phyloP scores from a whole-genome alignment of 2,113 vertebrate species.

The Hystrix brachyura region DNA sequence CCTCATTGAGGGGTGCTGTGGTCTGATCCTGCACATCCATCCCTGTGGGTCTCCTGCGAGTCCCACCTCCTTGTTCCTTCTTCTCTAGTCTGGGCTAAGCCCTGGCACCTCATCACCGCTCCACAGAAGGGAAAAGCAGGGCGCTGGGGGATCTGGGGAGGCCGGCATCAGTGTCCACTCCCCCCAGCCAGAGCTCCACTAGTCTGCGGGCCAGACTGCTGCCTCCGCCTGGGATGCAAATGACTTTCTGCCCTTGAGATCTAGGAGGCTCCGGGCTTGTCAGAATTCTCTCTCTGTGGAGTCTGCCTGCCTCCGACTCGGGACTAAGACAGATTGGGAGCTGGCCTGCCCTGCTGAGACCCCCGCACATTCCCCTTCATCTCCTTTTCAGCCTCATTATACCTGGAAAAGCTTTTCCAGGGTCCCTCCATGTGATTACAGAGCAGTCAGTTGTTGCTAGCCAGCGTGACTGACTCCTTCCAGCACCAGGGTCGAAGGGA shows the following conservation, averaged over 20 bases:
- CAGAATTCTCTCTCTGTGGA: not conserved
- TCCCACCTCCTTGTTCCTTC: not conserved
- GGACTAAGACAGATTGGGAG: constrained; percentile 44
- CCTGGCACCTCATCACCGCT: not conserved
- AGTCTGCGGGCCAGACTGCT: not conserved
- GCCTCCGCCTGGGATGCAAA: constrained; percentile 32
- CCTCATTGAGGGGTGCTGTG: accelerated
- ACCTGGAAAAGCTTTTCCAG: constrained; percentile 18
- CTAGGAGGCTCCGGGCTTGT: not conserved
- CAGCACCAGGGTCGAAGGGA: not conserved
- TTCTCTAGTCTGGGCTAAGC: not conserved
- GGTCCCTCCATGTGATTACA: not conserved
- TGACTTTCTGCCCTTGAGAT: constrained; percentile 62
- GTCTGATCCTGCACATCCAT: not conserved
- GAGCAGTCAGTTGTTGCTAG: constrained; percentile 4
- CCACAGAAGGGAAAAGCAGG: not conserved
- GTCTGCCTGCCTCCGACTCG: not conserved
- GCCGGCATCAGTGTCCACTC: not conserved
- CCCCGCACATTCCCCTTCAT: not conserved
- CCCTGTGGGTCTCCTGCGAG: not conserved
- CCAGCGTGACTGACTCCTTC: not conserved
- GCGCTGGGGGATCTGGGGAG: not conserved
- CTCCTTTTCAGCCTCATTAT: constrained; percentile 56
- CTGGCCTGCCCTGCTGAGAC: constrained; percentile 40
- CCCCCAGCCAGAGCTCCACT: not conserved